Conservation (phyloP, 23 tunicate species). For the Ascidia mentula region DNA sequence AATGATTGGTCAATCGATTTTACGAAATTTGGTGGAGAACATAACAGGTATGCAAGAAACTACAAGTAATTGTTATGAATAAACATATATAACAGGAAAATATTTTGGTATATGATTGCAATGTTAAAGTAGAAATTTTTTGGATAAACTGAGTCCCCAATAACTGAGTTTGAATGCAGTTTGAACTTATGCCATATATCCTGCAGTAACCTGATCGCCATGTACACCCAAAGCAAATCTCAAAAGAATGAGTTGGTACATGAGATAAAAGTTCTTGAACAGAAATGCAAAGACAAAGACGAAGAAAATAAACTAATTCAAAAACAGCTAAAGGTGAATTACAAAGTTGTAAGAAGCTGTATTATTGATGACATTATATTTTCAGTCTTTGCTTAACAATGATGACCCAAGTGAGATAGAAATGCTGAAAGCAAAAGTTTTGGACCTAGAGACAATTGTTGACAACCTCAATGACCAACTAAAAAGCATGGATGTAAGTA, state of each 20-base stretch:
- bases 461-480: slow-evolving; percentile 31
- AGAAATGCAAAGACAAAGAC: slow-evolving; percentile 32
- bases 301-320: slow-evolving; percentile 26
- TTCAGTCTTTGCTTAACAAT: slow-evolving; percentile 29
- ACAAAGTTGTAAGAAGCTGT: too few species aligned
- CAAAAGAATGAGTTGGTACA: slow-evolving; percentile 11
- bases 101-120: too few species aligned
- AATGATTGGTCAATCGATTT: too few species aligned
- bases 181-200: not conserved
- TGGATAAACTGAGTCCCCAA: too few species aligned
- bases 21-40: too few species aligned
- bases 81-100: too few species aligned
- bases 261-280: slow-evolving; percentile 22
- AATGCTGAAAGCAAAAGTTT: slow-evolving; percentile 18
- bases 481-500: slow-evolving; percentile 39
- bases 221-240: slow-evolving; percentile 24
- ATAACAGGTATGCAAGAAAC: too few species aligned
- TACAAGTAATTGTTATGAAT: too few species aligned
- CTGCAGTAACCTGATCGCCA: slow-evolving; percentile 24
- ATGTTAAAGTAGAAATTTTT: too few species aligned
- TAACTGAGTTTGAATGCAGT: too few species aligned
- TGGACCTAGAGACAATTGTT: not conserved
- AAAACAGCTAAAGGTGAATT: slow-evolving; percentile 37
- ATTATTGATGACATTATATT: too few species aligned
- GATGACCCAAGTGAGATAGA: slow-evolving; percentile 18